Conservation (phyloP, 2,113 vertebrate genomes). For the Chroicocephalus ridibundus region DNA sequence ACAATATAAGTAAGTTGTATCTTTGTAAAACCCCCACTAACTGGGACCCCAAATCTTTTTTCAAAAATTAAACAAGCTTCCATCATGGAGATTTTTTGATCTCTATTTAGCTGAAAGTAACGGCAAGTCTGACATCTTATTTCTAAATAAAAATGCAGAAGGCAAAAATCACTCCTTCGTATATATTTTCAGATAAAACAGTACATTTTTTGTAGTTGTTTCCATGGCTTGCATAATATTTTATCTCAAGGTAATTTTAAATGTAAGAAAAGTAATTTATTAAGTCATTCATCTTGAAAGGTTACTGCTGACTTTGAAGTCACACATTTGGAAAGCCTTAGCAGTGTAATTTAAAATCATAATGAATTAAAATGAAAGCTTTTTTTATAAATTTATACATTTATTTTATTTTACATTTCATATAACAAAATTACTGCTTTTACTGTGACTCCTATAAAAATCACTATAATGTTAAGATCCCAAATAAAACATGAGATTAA, state of each 20-base stretch:
- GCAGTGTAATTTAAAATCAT: neutral
- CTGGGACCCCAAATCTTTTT: neutral
- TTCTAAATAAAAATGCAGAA: neutral
- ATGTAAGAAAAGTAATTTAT: slow-evolving; percentile 31
- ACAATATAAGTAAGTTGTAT: neutral
- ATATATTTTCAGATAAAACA: neutral
- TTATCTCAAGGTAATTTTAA: neutral
- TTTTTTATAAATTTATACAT: neutral
- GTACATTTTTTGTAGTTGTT: neutral
- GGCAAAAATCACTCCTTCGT: neutral
- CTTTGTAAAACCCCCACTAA: neutral
- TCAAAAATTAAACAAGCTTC: neutral
- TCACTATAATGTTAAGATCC: neutral
- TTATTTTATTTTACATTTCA: neutral
- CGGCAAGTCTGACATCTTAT: neutral
- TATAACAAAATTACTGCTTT: neutral
- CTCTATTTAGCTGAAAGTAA: neutral
- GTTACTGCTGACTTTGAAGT: slow-evolving; percentile 9
- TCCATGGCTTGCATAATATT: neutral
- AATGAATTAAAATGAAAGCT: neutral
- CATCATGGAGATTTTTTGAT: neutral
- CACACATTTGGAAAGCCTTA: neutral
- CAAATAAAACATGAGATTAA: neutral
- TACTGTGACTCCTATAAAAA: neutral
- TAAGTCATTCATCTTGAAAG: slow-evolving; percentile 22